Base-by-base conservation (phyloP, 2,888 invertebrate genomes). In the Tortricodes alternella region DNA sequence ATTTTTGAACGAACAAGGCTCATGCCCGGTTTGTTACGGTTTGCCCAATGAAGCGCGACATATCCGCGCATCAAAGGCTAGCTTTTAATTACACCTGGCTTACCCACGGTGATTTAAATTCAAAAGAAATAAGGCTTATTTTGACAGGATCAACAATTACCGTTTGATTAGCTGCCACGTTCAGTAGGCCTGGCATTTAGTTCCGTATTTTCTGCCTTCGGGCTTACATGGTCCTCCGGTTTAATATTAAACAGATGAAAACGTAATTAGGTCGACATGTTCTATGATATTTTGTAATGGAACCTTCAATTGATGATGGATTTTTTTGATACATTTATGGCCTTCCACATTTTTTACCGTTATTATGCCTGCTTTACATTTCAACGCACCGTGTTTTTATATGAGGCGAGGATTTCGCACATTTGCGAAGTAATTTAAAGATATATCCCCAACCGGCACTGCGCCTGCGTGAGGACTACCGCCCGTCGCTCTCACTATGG, bases 31-130 rank as follows among this genome's bases (percentile, higher is more conserved):
- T 73, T 68, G 68, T 61, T 65, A 57, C 43, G 57, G 60, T 64
- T 73, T 79, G 80, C 61, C 69, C 80, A 78, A 73, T 79, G 79
- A 74, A 73, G 71, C 75, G 74, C 61, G 60, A 53, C 53, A 62
- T 57, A 74, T 69, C 65, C 63, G 49, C 67, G 68, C 76, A 67
- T 78, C 76, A 79, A 78, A 82, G 76, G 68, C 64, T 62, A 60
- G 57, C 9, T 63, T 74, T 73, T 80, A 78, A 80, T 81, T 81
- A 73, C 67, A 62, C 58, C 27, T 43, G 63, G 60, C 61, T 63
- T 65, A 61, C 61, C 59, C 62, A 46, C 52, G 56, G 59, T 55
- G 58, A 63, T 64, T 65, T 62, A 61, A 58, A 62, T 65, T 60
- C 51, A 32, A 61, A 60, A 62, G 59, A 67, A 62, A 66, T 64